Base-by-base conservation (phyloP, 2,888 invertebrate genomes). In the Falcaria lacertinaria region DNA sequence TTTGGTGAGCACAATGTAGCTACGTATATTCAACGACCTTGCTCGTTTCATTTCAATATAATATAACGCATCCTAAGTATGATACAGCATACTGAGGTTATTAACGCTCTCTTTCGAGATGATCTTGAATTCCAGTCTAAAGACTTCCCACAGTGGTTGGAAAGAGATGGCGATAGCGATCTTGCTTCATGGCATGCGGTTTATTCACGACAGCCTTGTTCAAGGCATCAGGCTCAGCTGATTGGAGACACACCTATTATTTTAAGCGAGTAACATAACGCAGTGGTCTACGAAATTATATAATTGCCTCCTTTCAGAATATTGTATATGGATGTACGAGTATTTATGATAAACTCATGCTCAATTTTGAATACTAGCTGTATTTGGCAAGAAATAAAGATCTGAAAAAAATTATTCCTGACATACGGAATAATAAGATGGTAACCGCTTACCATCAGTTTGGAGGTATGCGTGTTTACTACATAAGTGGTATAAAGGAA, bases 161-260 rank as follows among this genome's bases (percentile, higher is more conserved):
- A 69, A 47, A 57, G 67, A 54, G 68, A 69, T 13, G 51, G 57
- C 55, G 60, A 65, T 69, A 68, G 42, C 54, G 57, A 62, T 70
- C 60, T 70, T 50, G 60, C 64, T 60, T 54, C 50, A 50, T 42
- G 70, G 74, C 57, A 72, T 74, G 73, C 62, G 61, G 62, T 48
- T 43, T 45, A 46, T 48, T 51, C 54, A 51, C 48, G 48, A 58
- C 64, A 66, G 57, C 73, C 74, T 75, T 74, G 72, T 57, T 62
- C 67, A 72, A 72, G 68, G 68, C 52, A 57, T n/a, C n/a, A 39
- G 45, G 35, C 44, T 42, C 64, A 64, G 61, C 64, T 64, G 64
- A 55, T 57, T 49, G 44, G 34, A 38, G 50, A 36, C 39, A 52
- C 11, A 11, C 28, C 28, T 28, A 28, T 11, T 0, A 11, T 11